Conservation (phyloP, 2,888 invertebrate species). For the Clunio marinus region DNA sequence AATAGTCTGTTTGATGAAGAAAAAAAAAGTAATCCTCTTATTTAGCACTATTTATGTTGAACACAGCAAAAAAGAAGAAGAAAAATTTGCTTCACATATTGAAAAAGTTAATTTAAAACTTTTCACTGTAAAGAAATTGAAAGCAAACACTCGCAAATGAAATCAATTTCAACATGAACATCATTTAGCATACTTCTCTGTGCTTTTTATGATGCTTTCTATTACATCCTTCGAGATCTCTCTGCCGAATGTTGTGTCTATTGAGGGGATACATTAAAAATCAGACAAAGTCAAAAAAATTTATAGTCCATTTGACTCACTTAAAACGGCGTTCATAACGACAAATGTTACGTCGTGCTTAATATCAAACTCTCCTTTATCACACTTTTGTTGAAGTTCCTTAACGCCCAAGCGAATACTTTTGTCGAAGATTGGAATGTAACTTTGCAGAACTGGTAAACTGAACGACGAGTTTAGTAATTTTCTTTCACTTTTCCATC, state of each 20-base stretch:
- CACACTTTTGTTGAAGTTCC: conserved; percentile 6
- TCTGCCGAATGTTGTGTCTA: conserved; percentile 35
- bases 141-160: too few relatives aligned
- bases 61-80: too few relatives aligned
- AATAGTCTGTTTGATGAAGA: not conserved
- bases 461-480: conserved; percentile 25
- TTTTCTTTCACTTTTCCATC: conserved; percentile 32
- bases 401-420: not conserved
- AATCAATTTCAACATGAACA: too few relatives aligned
- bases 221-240: conserved; percentile 6
- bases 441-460: conserved; percentile 20
- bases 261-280: not conserved
- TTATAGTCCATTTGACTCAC: conserved; percentile 7
- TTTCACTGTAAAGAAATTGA: too few relatives aligned
- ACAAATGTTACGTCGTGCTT: not conserved
- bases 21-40: not conserved
- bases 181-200: conserved; percentile 35
- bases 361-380: conserved; percentile 31
- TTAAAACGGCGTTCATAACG: conserved; percentile 30
- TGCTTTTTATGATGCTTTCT: conserved; percentile 11
- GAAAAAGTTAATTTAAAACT: too few relatives aligned
- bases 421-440: conserved; percentile 25
- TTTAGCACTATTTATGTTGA: too few relatives aligned
- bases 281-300: not conserved
- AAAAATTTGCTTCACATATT: too few relatives aligned